Evolutionary conservation across 2,888 invertebrate genomes (phyloP), one percentile per base, ranked within the genome.

Genomic region (Callyntrura sp.): DNA sequence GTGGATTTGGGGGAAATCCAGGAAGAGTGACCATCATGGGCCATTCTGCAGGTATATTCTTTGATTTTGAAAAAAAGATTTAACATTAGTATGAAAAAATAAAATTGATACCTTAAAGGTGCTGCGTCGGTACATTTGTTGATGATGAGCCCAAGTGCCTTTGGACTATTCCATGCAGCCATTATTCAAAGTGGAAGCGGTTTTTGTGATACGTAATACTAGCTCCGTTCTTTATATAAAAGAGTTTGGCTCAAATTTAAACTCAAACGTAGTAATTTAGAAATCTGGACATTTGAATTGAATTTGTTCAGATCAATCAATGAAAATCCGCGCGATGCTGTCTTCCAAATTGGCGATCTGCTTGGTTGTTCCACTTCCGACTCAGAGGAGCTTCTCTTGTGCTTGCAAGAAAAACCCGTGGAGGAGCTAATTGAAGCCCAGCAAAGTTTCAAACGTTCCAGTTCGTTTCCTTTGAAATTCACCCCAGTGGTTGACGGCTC

Each of bases 71-170:
- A n/a, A n/a, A n/a, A n/a, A n/a, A n/a, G n/a, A n/a, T n/a, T n/a
- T n/a, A n/a, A n/a, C n/a, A n/a, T n/a, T n/a, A n/a, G n/a, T n/a
- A n/a, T n/a, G n/a, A n/a, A n/a, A n/a, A n/a, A n/a, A n/a, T n/a
- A n/a, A n/a, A n/a, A n/a, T n/a, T n/a, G n/a, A n/a, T n/a, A n/a
- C n/a, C n/a, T n/a, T n/a, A n/a, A n/a, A n/a, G n/a, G 95, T 11
- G 95, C 95, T 48, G 95, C 95, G 0, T 94, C 95, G 12, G 95
- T 95, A 0, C 95, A 96, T 93, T 94, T 95, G 23, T 94, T 95
- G 94, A 95, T 95, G 94, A 92, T 95, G 6, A 95, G 95, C 0
- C 95, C 95, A 0, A 95, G 95, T 94, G 95, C 95, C 5, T 87
- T 92, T 48, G 93, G 92, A 70, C 62, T 92, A 1, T 93, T 93